Percentiles rank a stretch among this genome's conserved stretches.
Evolutionary conservation across 2,888 invertebrate species (phyloP).

Genomic region (Andrena bicolor): DNA sequence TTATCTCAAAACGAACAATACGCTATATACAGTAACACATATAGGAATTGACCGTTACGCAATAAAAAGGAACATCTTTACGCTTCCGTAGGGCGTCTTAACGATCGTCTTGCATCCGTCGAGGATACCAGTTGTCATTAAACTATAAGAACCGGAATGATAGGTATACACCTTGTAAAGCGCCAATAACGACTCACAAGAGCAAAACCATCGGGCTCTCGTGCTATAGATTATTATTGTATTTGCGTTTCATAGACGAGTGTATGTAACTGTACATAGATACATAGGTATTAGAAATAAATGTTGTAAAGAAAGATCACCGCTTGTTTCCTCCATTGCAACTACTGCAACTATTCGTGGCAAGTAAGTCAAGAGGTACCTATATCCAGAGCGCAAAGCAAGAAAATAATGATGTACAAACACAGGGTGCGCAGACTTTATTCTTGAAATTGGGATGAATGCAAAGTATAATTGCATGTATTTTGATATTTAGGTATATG

Average conservation of each 20-base stretch:
- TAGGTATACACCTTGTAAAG: slow-evolving; percentile 29
- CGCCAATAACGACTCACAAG: slow-evolving; percentile 25
- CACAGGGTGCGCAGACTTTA: too few species aligned
- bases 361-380: too few species aligned
- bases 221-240: slow-evolving; percentile 59
- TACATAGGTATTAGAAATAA: slow-evolving; percentile 74
- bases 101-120: slow-evolving; percentile 22
- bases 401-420: too few species aligned
- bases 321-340: not conserved
- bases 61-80: slow-evolving; percentile 43
- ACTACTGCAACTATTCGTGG: too few species aligned
- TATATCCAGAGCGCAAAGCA: too few species aligned
- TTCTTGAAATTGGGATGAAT: too few species aligned
- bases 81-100: slow-evolving; percentile 32
- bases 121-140: slow-evolving; percentile 10
- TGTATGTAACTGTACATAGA: slow-evolving; percentile 76
- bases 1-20: slow-evolving; percentile 29
- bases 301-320: slow-evolving; percentile 71
- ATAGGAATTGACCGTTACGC: slow-evolving; percentile 54
- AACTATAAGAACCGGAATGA: slow-evolving; percentile 26
- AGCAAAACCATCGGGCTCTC: slow-evolving; percentile 38
- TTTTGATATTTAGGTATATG: too few species aligned
- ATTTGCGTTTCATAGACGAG: slow-evolving; percentile 67
- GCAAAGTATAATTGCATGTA: too few species aligned
- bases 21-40: slow-evolving; percentile 26